These are phyloP conservation scores for Siniperca obscura DNA, from an alignment of 2,797 vertebrate genomes.

Conservation along the genomic window DNA sequence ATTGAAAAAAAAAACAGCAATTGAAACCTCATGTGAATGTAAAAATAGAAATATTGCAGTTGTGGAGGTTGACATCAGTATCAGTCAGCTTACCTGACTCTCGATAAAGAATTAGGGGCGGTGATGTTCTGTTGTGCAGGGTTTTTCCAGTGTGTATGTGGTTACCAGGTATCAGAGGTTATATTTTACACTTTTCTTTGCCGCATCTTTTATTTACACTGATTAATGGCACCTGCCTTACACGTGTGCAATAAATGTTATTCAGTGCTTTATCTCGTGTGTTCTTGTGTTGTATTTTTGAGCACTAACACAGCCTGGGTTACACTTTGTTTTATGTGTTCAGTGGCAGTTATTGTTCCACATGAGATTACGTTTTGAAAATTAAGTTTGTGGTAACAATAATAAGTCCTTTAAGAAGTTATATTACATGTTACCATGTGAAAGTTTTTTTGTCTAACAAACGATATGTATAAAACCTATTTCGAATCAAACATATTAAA, in stretches of 20 bases:
- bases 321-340: conserved; percentile 14
- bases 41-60: conserved; percentile 16
- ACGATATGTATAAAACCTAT: not conserved
- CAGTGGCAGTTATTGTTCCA: not conserved
- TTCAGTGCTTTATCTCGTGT: conserved; percentile 61
- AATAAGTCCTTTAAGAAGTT: not conserved
- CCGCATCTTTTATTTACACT: conserved; percentile 63
- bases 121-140: conserved; percentile 22
- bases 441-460: not conserved
- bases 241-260: conserved; percentile 78
- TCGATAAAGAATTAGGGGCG: not conserved
- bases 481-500: not conserved
- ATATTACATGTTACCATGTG: not conserved
- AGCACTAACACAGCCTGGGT: not conserved
- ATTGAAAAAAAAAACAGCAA: conserved; percentile 44
- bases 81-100: not conserved
- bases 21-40: conserved; percentile 40
- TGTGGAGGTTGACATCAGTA: conserved; percentile 12
- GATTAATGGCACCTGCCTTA: conserved; percentile 72
- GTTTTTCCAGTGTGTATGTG: conserved; percentile 35
- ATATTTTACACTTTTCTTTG: conserved; percentile 65
- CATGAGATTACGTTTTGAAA: not conserved
- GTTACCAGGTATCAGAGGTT: conserved; percentile 65
- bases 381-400: conserved; percentile 15
- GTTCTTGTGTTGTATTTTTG: conserved; percentile 39